Conservation (phyloP, 2,797 vertebrate species). For the Cossypha dichroa region DNA sequence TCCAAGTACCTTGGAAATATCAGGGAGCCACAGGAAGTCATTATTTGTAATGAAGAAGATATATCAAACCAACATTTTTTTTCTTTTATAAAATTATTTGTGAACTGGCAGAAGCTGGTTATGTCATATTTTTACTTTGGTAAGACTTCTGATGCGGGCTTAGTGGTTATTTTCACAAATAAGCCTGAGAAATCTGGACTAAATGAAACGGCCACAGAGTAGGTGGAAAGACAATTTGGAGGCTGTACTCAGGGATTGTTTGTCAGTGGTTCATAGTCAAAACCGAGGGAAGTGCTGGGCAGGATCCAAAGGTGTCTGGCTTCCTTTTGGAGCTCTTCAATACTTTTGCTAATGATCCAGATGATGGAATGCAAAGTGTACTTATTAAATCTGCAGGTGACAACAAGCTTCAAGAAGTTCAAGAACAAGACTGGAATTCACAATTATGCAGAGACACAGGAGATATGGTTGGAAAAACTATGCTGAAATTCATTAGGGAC, state of each 20-base stretch:
- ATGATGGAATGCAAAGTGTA: slow-evolving; percentile 21
- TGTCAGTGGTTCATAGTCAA: background rate
- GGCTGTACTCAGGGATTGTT: background rate
- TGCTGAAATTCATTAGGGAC: background rate
- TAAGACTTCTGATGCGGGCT: background rate
- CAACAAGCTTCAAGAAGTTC: slow-evolving; percentile 37
- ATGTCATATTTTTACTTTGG: background rate
- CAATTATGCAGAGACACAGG: background rate
- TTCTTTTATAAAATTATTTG: background rate
- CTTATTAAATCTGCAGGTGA: slow-evolving; percentile 58
- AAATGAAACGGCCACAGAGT: background rate
- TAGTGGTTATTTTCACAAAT: background rate
- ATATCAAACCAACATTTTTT: rapidly evolving
- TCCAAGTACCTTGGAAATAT: background rate
- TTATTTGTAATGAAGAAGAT: background rate
- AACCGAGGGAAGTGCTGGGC: background rate
- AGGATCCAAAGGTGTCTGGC: background rate
- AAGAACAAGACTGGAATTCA: slow-evolving; percentile 25
- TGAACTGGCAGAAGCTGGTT: background rate
- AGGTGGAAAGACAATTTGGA: background rate
- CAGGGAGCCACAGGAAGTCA: rapidly evolving
- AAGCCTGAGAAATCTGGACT: background rate
- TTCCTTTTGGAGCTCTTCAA: slow-evolving; percentile 8
- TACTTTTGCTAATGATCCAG: slow-evolving; percentile 32
- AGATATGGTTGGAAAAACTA: background rate